Evolutionary conservation across 2,113 vertebrate species (phyloP).

Genomic region (Camelus bactrianus): DNA sequence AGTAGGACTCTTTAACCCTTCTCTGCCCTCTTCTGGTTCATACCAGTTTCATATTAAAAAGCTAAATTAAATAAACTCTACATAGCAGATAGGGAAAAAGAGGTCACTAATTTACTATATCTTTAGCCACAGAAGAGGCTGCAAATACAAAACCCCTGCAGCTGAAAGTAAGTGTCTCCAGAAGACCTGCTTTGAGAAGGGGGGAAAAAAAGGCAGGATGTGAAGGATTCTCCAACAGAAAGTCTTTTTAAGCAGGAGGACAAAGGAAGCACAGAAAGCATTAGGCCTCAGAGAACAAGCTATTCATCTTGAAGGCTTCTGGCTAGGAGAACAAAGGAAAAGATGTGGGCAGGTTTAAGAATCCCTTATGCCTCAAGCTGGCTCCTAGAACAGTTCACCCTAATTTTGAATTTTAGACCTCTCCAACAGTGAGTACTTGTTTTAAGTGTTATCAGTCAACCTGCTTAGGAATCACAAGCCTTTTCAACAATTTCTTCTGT

Average conservation of each 20-base stretch:
- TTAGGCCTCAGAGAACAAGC: neutral
- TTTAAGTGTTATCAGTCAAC: constrained; percentile 35
- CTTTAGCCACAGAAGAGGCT: constrained; percentile 37
- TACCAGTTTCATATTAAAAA: constrained; percentile 28
- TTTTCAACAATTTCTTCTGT: neutral
- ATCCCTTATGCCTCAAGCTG: neutral
- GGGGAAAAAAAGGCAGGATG: neutral
- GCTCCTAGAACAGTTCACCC: neutral
- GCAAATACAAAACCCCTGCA: neutral
- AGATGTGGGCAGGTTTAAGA: neutral
- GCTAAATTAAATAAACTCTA: constrained; percentile 46
- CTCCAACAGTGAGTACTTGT: neutral
- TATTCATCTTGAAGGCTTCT: constrained; percentile 43
- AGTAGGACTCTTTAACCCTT: constrained; percentile 27
- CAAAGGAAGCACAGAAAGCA: constrained; percentile 21
- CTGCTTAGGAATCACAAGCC: neutral
- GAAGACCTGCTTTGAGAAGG: constrained; percentile 10
- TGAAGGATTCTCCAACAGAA: constrained; percentile 40
- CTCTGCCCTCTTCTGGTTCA: neutral
- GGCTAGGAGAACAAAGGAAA: constrained; percentile 57
- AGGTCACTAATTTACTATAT: constrained; percentile 53
- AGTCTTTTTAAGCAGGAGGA: constrained; percentile 36
- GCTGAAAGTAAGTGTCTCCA: constrained; percentile 1
- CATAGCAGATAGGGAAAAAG: neutral
- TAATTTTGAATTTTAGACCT: constrained; percentile 39